A percentile compares a stretch with the other conserved stretches of the same genome.
phyloP scores from a whole-genome alignment of 2,888 invertebrate genomes.

The Caenorhabditis sp. region DNA sequence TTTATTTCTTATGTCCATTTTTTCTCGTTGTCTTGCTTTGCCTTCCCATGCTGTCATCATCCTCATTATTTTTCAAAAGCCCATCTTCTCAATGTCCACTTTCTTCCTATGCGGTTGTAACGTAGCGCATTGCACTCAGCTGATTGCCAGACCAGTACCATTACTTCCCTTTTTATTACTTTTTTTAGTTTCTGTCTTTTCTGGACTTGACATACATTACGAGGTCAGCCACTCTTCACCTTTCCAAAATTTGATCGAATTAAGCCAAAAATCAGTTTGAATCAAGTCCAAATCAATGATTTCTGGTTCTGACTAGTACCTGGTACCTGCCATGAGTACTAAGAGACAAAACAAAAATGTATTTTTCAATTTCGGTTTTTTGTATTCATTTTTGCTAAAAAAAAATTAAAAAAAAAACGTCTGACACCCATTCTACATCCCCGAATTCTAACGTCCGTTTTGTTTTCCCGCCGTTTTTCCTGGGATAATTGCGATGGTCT shows the following conservation, averaged over 20 bases:
- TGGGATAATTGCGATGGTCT: constrained; percentile 17
- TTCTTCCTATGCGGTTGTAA: constrained; percentile 10
- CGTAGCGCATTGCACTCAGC: constrained; percentile 19
- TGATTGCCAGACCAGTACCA: constrained; percentile 34
- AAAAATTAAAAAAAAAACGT: neutral
- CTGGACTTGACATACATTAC: neutral
- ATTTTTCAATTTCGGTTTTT: no score
- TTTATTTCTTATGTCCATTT: constrained; percentile 41
- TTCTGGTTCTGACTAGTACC: no score
- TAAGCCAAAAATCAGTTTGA: constrained; percentile 10
- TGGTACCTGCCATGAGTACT: no score
- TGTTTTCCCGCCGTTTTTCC: neutral
- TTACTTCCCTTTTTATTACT: constrained; percentile 41
- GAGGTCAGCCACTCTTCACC: constrained; percentile 17
- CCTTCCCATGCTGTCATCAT: constrained; percentile 25
- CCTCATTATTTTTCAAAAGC: constrained; percentile 15
- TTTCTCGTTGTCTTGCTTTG: constrained; percentile 25
- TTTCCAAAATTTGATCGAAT: constrained; percentile 51
- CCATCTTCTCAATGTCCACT: constrained; percentile 16
- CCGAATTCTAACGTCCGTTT: neutral
- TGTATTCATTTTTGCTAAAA: no score
- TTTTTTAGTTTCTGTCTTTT: constrained; percentile 16
- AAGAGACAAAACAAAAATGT: no score
- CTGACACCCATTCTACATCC: neutral
- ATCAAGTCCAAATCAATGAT: constrained; percentile 10